phyloP scores from a whole-genome alignment of 2,113 vertebrate species.

The Ptychochromis oligacanthus region DNA sequence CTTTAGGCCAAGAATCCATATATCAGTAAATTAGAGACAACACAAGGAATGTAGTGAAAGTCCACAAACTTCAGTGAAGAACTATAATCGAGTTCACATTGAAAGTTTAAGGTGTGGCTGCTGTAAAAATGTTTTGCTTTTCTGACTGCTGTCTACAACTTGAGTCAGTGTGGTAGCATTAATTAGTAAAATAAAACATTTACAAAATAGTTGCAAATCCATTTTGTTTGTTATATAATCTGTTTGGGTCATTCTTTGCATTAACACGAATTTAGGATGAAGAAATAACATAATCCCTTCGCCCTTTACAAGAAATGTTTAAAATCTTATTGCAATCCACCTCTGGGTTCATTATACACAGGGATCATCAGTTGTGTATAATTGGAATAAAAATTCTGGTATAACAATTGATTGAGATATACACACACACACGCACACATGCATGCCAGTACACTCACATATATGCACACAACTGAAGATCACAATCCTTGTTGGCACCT shows the following conservation, averaged over 20 bases:
- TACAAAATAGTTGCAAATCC: conserved; percentile 31
- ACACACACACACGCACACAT: conserved; percentile 25
- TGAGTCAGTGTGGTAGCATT: conserved; percentile 17
- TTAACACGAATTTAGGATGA: conserved; percentile 29
- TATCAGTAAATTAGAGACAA: conserved; percentile 48
- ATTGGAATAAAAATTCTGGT: conserved; percentile 16
- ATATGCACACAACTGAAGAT: conserved; percentile 40
- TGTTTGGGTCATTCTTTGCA: conserved; percentile 23
- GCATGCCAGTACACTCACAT: conserved; percentile 48
- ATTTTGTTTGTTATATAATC: conserved; percentile 4
- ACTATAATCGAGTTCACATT: conserved; percentile 28
- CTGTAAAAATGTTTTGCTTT: conserved; percentile 15
- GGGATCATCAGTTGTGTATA: conserved; percentile 24
- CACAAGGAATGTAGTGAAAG: conserved; percentile 43
- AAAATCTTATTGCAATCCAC: conserved; percentile 68
- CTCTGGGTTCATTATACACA: conserved; percentile 37
- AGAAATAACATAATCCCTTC: conserved; percentile 20
- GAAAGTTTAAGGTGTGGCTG: conserved; percentile 28
- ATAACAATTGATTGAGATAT: conserved; percentile 29
- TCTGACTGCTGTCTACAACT: conserved; percentile 1
- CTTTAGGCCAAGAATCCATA: conserved; percentile 46
- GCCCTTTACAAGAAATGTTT: conserved; percentile 31
- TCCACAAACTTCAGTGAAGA: conserved; percentile 43
- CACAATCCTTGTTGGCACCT: conserved; percentile 52
- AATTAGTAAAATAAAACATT: conserved; percentile 41